Evolutionary conservation across 2,888 invertebrate genomes (phyloP), one percentile per base, ranked within the genome.

Genomic region (Antheraea yamamai): DNA sequence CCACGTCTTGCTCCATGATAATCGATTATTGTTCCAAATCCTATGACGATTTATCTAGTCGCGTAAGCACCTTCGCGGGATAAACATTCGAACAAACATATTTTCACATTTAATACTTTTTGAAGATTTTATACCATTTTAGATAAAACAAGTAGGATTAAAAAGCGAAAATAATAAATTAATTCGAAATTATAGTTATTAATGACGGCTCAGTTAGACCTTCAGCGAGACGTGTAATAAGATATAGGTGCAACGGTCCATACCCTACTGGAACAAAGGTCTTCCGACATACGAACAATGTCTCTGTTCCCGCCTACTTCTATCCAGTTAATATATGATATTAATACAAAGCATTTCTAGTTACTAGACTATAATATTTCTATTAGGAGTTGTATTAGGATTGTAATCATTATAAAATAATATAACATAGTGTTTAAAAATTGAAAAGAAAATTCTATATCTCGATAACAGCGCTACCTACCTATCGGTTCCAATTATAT

Each of bases 201-300:
- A 86, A 84, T 83, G 86, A 85, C 88, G 88, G 89, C 87, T 90
- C 89, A 87, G 89, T 90, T 88, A 89, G 87, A 87, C 86, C 88
- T 87, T 83, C 86, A 85, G 86, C 88, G 89, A 90, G 89, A 91
- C 87, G 88, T 92, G 91, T 92, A 91, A 92, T 91, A 89, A 91
- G 91, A 92, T 92, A 92, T 90, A 89, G 92, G 89, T 86, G 82
- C 84, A 83, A 83, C 78, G 75, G 77, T 78, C 81, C 84, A 84
- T 88, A 88, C 87, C 88, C 89, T 84, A 81, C 81, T 86, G 83
- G 89, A 91, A 93, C 92, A 93, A 93, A 92, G 92, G 87, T 89
- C 88, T 89, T 89, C 89, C 90, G 91, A 88, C 88, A 81, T 82
- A 77, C 80, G 84, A 88, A 91, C 91, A 91, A 91, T 90, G 82